A percentile compares a stretch with the other conserved stretches of the same genome.
Conservation (phyloP, 92 coral and sea anemone species). For the Siderastrea radians region DNA sequence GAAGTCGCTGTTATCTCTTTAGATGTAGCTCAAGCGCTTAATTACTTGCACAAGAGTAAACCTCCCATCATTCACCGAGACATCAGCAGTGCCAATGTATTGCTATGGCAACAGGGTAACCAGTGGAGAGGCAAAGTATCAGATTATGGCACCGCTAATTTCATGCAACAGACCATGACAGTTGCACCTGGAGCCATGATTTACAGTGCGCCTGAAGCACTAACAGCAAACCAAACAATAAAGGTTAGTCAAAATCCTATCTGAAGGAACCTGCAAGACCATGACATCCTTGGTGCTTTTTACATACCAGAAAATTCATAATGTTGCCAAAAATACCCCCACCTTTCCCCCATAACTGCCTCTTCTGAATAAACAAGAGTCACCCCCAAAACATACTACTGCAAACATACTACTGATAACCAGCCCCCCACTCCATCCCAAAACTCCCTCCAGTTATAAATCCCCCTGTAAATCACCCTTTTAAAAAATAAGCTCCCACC, state of each 20-base stretch:
- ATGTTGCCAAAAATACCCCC: no score
- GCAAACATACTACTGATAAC: no score
- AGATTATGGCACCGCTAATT: slow-evolving; percentile 92
- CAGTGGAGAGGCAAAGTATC: slow-evolving; percentile 89
- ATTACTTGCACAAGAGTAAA: slow-evolving; percentile 79
- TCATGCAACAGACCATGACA: slow-evolving; percentile 87
- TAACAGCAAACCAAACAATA: slow-evolving; percentile 79
- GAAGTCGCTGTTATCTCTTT: slow-evolving; percentile 65
- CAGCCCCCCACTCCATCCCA: no score
- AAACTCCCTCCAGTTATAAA: no score
- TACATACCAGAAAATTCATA: no score
- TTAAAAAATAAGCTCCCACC: no score
- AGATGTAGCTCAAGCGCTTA: slow-evolving; percentile 82
- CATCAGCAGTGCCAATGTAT: slow-evolving; percentile 91
- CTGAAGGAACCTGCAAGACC: neutral
- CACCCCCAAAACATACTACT: no score
- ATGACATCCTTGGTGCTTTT: no score
- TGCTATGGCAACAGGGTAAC: slow-evolving; percentile 83
- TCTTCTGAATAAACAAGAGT: no score
- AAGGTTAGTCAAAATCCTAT: slow-evolving; percentile 62
- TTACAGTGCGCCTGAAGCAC: slow-evolving; percentile 89
- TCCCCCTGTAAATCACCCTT: no score
- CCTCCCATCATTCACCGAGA: slow-evolving; percentile 95
- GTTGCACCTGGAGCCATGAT: slow-evolving; percentile 81
- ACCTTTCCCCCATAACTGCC: no score